Percentiles rank a stretch among this genome's conserved stretches.
These are phyloP conservation scores for Limnothrissa miodon DNA, from an alignment of 2,113 vertebrate species.

Conservation along the genomic window DNA sequence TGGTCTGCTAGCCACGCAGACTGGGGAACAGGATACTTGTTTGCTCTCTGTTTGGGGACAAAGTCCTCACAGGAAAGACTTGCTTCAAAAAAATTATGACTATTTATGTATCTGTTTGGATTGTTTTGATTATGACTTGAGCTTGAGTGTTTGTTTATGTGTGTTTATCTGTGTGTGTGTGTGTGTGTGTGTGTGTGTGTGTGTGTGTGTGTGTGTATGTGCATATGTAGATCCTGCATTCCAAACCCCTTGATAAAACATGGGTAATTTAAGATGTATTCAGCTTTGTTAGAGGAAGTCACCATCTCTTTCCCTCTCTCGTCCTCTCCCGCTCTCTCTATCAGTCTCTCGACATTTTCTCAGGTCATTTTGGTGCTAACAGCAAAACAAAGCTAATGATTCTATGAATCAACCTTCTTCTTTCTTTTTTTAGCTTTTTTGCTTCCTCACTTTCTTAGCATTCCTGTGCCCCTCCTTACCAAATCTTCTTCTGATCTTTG, in stretches of 20 bases:
- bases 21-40: not conserved
- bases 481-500: constrained; percentile 28
- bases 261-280: not conserved
- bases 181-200: not conserved
- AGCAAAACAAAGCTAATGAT: not conserved
- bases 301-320: not conserved
- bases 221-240: not conserved
- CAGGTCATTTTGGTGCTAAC: constrained; percentile 3
- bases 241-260: not conserved
- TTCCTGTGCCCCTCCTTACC: not conserved
- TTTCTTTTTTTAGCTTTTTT: not conserved
- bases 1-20: not conserved
- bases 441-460: not conserved
- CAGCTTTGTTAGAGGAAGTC: not conserved
- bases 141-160: not conserved
- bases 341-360: not conserved
- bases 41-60: not conserved
- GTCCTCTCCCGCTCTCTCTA: not conserved
- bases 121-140: not conserved
- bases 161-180: not conserved
- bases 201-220: not conserved
- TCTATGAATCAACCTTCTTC: not conserved
- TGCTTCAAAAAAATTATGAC: not conserved
- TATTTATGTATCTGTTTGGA: not conserved
- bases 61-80: not conserved